Evolutionary conservation across 2,888 invertebrate genomes (phyloP).

Genomic region (Tipula vernalis): DNA sequence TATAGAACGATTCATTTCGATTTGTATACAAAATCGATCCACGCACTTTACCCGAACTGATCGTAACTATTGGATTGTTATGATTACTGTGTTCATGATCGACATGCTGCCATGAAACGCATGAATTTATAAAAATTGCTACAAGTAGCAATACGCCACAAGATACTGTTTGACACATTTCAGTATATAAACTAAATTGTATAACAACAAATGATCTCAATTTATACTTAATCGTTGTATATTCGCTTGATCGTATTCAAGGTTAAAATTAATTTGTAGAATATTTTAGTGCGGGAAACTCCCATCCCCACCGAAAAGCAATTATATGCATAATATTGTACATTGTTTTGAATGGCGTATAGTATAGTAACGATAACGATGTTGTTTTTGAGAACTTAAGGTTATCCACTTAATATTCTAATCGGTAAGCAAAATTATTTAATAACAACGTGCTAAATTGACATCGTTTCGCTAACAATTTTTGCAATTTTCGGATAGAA

Average conservation of each 20-base stretch:
- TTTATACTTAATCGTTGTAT: background rate
- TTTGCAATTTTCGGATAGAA: background rate
- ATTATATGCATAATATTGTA: too few relatives aligned
- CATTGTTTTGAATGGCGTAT: background rate
- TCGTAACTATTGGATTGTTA: background rate
- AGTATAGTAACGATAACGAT: too few relatives aligned
- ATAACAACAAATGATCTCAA: background rate
- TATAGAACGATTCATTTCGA: slow-evolving; percentile 30
- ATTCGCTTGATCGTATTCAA: background rate
- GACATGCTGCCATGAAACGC: background rate
- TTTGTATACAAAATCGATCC: slow-evolving; percentile 29
- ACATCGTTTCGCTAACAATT: background rate
- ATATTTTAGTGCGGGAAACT: background rate
- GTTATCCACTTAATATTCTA: too few relatives aligned
- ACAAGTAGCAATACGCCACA: background rate
- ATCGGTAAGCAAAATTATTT: background rate
- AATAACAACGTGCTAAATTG: background rate
- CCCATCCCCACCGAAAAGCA: background rate
- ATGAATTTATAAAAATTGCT: background rate
- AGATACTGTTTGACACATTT: background rate
- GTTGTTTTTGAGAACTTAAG: too few relatives aligned
- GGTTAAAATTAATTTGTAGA: background rate
- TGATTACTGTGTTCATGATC: background rate
- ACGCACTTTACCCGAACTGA: slow-evolving; percentile 30
- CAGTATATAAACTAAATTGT: background rate